A percentile compares a stretch with the other conserved stretches of the same genome.
These are phyloP conservation scores for Aphidius ervi DNA, from an alignment of 1,140 invertebrate genomes.

Conservation along the genomic window DNA sequence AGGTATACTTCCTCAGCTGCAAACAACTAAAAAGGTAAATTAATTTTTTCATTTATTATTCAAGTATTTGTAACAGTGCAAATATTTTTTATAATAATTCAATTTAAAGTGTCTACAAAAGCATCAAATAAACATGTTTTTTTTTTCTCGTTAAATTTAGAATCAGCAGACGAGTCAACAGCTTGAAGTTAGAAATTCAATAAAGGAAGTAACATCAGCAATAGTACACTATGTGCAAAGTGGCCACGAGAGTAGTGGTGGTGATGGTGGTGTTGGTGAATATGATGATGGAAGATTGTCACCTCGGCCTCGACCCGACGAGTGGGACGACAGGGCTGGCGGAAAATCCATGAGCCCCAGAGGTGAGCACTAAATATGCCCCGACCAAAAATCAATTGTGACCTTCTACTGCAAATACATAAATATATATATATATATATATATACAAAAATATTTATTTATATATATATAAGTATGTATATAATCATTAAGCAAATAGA, in stretches of 20 bases:
- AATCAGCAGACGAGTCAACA: constrained; percentile 53
- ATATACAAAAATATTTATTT: constrained; percentile 29
- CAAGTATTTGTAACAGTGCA: constrained; percentile 2
- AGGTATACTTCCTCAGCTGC: constrained; percentile 52
- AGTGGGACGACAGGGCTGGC: constrained; percentile 49
- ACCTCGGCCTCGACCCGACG: constrained; percentile 46
- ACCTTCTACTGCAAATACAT: constrained; percentile 31
- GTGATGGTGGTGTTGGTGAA: neutral
- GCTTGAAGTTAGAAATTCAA: constrained; percentile 81
- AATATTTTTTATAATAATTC: too few relatives aligned
- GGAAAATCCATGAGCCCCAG: constrained; percentile 51
- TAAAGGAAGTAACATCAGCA: constrained; percentile 89
- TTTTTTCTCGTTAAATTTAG: constrained; percentile 7
- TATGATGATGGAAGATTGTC: constrained; percentile 43
- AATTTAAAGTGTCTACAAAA: neutral
- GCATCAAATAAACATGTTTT: neutral
- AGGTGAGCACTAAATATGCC: constrained; percentile 49
- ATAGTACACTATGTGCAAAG: constrained; percentile 84
- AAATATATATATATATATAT: constrained; percentile 20
- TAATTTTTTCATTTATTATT: neutral
- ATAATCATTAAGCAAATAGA: constrained; percentile 20
- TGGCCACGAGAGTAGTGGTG: constrained; percentile 56
- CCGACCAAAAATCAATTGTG: constrained; percentile 19
- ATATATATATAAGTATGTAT: neutral
- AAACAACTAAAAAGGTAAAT: constrained; percentile 46